Evolutionary conservation across 92 coral and sea anemone genomes (phyloP), one percentile per base, ranked within the genome.

Genomic region (Porites rus): DNA sequence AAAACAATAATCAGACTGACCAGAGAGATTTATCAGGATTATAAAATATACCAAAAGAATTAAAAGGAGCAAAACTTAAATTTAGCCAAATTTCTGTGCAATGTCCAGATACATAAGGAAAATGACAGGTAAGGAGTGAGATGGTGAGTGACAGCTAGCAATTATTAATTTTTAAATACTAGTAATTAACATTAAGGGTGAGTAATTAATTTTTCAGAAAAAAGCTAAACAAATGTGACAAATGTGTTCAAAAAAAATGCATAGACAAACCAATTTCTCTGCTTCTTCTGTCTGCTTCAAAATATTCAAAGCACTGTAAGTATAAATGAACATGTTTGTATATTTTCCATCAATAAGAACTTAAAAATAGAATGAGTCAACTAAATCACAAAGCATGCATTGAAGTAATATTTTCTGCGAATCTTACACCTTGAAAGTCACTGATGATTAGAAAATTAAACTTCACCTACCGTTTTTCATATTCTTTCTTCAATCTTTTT

Each of bases 401-500:
- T 56, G 16, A 10, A 14, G 61, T 14, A 14, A 56, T 46, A 18
- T 24, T 46, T 21, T 14, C 1, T 2, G 7, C 21, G 19, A 21
- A 11, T 59, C 12, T 67, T 3, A 53, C 13, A 22, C 14, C 17
- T 51, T 21, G 53, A 25, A 24, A 43, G 56, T 56, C 17, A 14
- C 10, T 56, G 67, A 73, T 14, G 16, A 56, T 31, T 24, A 69
- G 14, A 24, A 24, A 10, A 1, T 61, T 61, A 31, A 4, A 28
- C 21, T 22, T 72, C 9, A 66, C 79, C n/a, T 85, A 95, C 97
- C 95, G 90, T 77, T 87, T 90, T 88, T 91, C 89, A 31, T 81
- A 90, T n/a, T 91, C 89, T 12, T 74, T 75, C 78, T 95, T 97
- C 72, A 92, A 19, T 82, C 86, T 93, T 84, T 93, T 93, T 69